Base-by-base conservation (phyloP, 2,888 invertebrate species). In the Hypomecis atomaria region DNA sequence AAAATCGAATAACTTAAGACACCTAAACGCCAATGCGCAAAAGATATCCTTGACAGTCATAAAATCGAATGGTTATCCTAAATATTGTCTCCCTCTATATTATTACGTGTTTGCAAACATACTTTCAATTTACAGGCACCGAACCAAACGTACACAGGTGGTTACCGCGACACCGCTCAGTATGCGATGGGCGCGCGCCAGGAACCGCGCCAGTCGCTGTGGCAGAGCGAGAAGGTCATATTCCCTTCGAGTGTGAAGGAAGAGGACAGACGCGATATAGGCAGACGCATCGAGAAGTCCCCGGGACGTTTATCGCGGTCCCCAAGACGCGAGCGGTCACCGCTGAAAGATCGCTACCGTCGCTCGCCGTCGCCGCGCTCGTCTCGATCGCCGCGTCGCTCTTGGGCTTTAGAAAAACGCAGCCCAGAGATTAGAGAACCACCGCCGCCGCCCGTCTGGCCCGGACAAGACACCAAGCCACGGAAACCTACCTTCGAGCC, bases 111-210 rank as follows among this genome's bases (percentile, higher is more conserved):
- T 69, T 86, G 84, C 88, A 88, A 86, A 82, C 78, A 77, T 78
- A 78, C 78, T 89, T 92, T 91, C 76, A 84, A 86, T 90, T 92
- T 91, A 75, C 91, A 92, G 92, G 90, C 87, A 74, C 76, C 84
- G 79, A 89, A 84, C 68, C 86, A 87, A 86, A 38, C 63, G 80
- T 91, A 89, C 85, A 78, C 89, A 82, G 87, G 86, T 84, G 89
- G 85, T 72, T 90, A 85, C 69, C 87, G 86, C 47, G 87, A 87
- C 53, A 83, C 74, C 69, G 77, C 68, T 33, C 82, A 80, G 65
- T 88, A 86, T 53, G 67, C 82, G 42, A 61, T 78, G 40, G 78
- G 75, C 5, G 67, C 71, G 49, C 78, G 80, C 10, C 76, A 73
- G 59, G 68, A 62, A 9, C 77, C 74, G 2, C 76, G 76, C 43